Percentiles rank a stretch among this genome's conserved stretches.
phyloP scores from a whole-genome alignment of 2,888 invertebrate species.

The Rhogogaster chlorosoma region DNA sequence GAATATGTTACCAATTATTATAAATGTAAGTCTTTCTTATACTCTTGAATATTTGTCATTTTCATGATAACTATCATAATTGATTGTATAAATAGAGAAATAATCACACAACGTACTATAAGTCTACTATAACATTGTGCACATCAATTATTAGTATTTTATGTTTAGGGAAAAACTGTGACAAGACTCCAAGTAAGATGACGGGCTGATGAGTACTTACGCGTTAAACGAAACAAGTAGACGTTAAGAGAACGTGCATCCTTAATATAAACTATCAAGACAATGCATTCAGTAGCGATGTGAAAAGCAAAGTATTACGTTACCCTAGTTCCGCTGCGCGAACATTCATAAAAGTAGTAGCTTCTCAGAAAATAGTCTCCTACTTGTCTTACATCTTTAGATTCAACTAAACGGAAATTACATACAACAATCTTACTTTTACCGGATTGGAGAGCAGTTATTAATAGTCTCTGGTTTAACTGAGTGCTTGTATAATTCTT shows the following conservation, averaged over 20 bases:
- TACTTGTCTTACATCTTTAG: slow-evolving; percentile 66
- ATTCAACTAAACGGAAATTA: slow-evolving; percentile 58
- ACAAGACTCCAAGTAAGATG: slow-evolving; percentile 38
- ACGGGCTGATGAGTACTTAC: slow-evolving; percentile 63
- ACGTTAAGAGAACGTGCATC: slow-evolving; percentile 63
- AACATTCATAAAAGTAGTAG: slow-evolving; percentile 69
- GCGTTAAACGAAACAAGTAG: slow-evolving; percentile 63
- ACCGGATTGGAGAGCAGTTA: slow-evolving; percentile 10
- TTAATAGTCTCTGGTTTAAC: neutral
- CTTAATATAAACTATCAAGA: slow-evolving; percentile 75
- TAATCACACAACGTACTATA: neutral
- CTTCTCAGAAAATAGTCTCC: slow-evolving; percentile 66
- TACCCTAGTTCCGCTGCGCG: slow-evolving; percentile 69
- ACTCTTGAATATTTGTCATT: neutral
- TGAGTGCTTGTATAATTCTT: slow-evolving; percentile 4
- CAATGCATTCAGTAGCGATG: slow-evolving; percentile 72
- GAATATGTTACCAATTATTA: neutral
- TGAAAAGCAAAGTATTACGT: slow-evolving; percentile 68
- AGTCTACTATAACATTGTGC: neutral
- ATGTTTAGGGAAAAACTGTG: neutral
- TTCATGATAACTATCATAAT: neutral
- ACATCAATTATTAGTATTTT: neutral
- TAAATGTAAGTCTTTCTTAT: neutral
- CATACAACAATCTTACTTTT: slow-evolving; percentile 47
- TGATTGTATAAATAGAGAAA: neutral